Base-by-base conservation (phyloP, 1,140 invertebrate genomes). In the Propsilocerus akamusi region DNA sequence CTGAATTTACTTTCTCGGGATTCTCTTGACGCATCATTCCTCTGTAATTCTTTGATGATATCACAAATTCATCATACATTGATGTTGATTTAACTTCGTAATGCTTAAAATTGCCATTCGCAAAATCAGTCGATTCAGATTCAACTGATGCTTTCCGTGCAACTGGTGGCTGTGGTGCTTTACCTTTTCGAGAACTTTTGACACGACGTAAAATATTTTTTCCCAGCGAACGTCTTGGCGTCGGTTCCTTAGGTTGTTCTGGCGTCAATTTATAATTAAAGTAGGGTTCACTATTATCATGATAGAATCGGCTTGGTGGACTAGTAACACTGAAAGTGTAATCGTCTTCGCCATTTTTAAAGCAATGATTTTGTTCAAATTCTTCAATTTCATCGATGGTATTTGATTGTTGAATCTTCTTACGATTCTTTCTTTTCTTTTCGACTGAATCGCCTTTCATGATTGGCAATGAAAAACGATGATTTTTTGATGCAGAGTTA, bases 361-460 rank as follows among this genome's bases (percentile, higher is more conserved):
- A n/a, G n/a, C 34, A 41, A 41, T 41, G 34, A 41, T 41, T 41
- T 10, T 41, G 34, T 41, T 41, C 34, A 41, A 41, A 41, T 10
- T 41, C 34, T 41, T 41, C 34, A 20, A 41, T 41, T 5, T 41
- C 34, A 17, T 41, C 34, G 10, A 41, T 41, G 17, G 34, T 41
- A 41, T 20, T 41, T 20, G 34, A 17, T 41, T 14, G 34, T 5
- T 41, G 34, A 2, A 41, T 22, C 22, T 41, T 41, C 28, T 30
- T 30, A n/a, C 2, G 2, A 20, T 20, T 41, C 8, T 4, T 41
- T 22, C 8, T 41, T 8, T 17, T 14, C 8, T 20, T 7, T 4
- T 41, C 22, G 22, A 5, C 22, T 2, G 6, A 6, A 41, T 41
- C 34, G 22, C 11, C 8, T 41, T 30, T 30, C 28, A 41, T 41